Evolutionary conservation across 2,797 vertebrate species (phyloP).

Genomic region (Glossophaga mutica): DNA sequence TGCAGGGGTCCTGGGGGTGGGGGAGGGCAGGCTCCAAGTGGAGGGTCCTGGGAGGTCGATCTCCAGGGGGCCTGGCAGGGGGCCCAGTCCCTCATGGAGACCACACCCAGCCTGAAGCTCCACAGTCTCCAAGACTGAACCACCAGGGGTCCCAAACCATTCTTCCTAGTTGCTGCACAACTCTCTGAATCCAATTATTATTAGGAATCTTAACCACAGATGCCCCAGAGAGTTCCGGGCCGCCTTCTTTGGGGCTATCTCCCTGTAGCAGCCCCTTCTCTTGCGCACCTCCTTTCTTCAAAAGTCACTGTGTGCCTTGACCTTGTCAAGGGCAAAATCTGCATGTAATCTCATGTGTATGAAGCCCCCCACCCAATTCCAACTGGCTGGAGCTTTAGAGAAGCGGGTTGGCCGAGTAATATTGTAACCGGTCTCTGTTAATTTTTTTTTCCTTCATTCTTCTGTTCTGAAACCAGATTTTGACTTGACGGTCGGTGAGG

Average conservation of each 20-base stretch:
- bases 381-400: slow-evolving; percentile 86
- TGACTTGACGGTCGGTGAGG: slow-evolving; percentile 98
- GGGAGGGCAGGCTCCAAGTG: slow-evolving; percentile 15
- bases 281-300: slow-evolving; percentile 75
- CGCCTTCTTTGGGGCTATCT: slow-evolving; percentile 66
- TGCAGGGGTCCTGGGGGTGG: neutral
- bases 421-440: slow-evolving; percentile 99
- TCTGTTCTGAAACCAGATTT: slow-evolving; percentile 99
- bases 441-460: slow-evolving; percentile 99
- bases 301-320: slow-evolving; percentile 81
- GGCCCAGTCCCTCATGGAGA: slow-evolving; percentile 73
- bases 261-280: slow-evolving; percentile 64
- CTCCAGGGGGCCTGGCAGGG: slow-evolving; percentile 59
- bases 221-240: slow-evolving; percentile 56
- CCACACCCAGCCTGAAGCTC: slow-evolving; percentile 73
- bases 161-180: slow-evolving; percentile 77
- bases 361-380: slow-evolving; percentile 69
- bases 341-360: slow-evolving; percentile 78
- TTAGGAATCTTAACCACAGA: slow-evolving; percentile 19
- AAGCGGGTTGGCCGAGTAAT: slow-evolving; percentile 95
- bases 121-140: slow-evolving; percentile 65
- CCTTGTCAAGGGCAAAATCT: slow-evolving; percentile 85
- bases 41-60: slow-evolving; percentile 41
- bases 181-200: slow-evolving; percentile 61
- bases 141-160: slow-evolving; percentile 74